phyloP scores from a whole-genome alignment of 2,797 vertebrate species.

The Malacoctenus gilli region DNA sequence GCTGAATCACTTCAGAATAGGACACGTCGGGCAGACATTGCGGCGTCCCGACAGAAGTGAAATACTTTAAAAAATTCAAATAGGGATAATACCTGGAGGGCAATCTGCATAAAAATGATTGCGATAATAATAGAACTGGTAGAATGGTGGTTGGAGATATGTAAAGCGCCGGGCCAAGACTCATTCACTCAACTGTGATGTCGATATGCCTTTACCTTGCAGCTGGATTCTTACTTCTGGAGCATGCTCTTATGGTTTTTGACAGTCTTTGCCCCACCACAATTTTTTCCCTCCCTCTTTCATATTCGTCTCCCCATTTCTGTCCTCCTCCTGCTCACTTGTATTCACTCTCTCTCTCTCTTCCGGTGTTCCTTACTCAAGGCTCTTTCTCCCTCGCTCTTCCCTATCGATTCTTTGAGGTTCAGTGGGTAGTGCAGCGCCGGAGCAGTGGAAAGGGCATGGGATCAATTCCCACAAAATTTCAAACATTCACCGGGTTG shows the following conservation, averaged over 20 bases:
- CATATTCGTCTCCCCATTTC: no score
- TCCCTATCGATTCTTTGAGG: slow-evolving; percentile 63
- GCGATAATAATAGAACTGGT: slow-evolving; percentile 59
- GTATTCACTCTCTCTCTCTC: slow-evolving; percentile 13
- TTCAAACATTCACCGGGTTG: slow-evolving; percentile 58
- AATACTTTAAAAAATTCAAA: slow-evolving; percentile 55
- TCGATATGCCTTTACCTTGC: slow-evolving; percentile 54
- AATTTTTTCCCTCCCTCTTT: slow-evolving; percentile 22
- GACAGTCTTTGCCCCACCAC: slow-evolving; percentile 41
- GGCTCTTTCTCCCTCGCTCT: slow-evolving; percentile 29
- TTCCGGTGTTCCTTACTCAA: slow-evolving; percentile 25
- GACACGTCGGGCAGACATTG: slow-evolving; percentile 48
- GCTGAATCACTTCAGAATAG: slow-evolving; percentile 36
- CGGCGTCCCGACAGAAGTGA: slow-evolving; percentile 51
- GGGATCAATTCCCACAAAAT: slow-evolving; percentile 72
- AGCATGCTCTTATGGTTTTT: slow-evolving; percentile 40
- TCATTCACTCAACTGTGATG: slow-evolving; percentile 52
- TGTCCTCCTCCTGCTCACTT: slow-evolving; percentile 24
- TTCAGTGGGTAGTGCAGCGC: slow-evolving; percentile 59
- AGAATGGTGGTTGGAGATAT: slow-evolving; percentile 55
- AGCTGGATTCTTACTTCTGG: slow-evolving; percentile 38
- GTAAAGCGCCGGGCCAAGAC: slow-evolving; percentile 45
- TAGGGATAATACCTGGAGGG: slow-evolving; percentile 63
- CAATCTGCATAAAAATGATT: slow-evolving; percentile 69
- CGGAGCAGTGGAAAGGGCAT: slow-evolving; percentile 60